Base-by-base conservation (phyloP, 2,888 invertebrate species). In the Chaetogeoica ovagalla region DNA sequence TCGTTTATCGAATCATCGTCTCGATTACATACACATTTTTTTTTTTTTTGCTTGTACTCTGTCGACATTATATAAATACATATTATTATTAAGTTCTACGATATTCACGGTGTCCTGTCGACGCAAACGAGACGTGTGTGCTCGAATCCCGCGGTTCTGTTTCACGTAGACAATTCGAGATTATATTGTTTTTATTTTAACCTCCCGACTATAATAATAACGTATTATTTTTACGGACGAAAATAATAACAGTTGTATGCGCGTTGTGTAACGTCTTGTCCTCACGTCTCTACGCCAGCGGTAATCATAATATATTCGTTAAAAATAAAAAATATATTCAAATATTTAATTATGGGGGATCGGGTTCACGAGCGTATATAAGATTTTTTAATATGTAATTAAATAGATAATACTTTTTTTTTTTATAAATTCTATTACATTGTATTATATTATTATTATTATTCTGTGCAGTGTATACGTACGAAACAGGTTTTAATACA, bases 341-440 rank as follows among this genome's bases (percentile, higher is more conserved):
- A 76, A 70, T 19, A 66, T 43, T 66, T 76, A 76, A 76, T 76
- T 68, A 76, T 59, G 59, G 57, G 59, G 75, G 66, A 66, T 75
- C 66, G 66, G 39, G 65, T 74, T 74, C 39, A 74, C 57, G 43
- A 43, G 66, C 74, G 43, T 19, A 19, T 59, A n/a, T 30, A 30
- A 55, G 30, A 30, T 30, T 30, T 43, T 66, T 75, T 39, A 55
- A 74, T 74, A 59, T 66, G 57, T 66, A 66, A 75, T 75, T 75
- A 75, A 66, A 57, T 57, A 75, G 75, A 75, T 75, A 57, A 75
- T 65, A 75, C 66, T 66, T 43, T 43, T 43, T 43, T 43, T 43
- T 43, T 43, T 68, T 43, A 43, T 43, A 7, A 7, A 2, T 43
- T 65, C 43, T 63, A 13, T 37, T 43, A 43, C 23, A 43, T 65